phyloP scores from a whole-genome alignment of 2,888 invertebrate species.

The Aphidoletes aphidimyza region DNA sequence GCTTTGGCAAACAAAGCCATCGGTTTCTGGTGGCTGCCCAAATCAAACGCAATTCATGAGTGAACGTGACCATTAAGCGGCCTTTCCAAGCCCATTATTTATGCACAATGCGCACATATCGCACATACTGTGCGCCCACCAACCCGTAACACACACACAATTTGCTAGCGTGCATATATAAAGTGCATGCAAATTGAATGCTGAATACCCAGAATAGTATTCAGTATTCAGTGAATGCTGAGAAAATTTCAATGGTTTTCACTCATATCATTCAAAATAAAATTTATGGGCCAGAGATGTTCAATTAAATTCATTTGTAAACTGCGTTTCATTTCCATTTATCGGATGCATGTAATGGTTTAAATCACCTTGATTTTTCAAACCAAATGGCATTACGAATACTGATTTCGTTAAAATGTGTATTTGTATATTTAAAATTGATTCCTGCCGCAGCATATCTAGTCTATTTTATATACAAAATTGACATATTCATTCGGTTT shows the following conservation, averaged over 20 bases:
- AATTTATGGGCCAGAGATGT: neutral
- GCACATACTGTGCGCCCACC: no score
- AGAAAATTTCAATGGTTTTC: neutral
- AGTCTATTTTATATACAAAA: no score
- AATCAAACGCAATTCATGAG: conserved; percentile 27
- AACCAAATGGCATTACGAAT: no score
- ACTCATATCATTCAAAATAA: neutral
- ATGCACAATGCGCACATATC: neutral
- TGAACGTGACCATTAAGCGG: neutral
- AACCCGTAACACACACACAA: no score
- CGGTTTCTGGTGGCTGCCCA: neutral
- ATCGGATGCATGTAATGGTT: neutral
- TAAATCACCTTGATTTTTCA: no score
- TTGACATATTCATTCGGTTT: no score
- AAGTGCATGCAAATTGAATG: conserved; percentile 1
- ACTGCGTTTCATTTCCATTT: neutral
- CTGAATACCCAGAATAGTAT: no score
- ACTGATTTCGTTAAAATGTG: no score
- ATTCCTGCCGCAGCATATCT: no score
- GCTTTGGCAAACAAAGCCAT: neutral
- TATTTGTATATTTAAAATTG: no score
- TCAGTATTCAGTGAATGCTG: no score
- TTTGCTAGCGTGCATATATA: neutral
- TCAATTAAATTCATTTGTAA: no score
- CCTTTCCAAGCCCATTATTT: neutral